phyloP scores from a whole-genome alignment of 2,888 invertebrate genomes.

The Philopedon plagiatum region DNA sequence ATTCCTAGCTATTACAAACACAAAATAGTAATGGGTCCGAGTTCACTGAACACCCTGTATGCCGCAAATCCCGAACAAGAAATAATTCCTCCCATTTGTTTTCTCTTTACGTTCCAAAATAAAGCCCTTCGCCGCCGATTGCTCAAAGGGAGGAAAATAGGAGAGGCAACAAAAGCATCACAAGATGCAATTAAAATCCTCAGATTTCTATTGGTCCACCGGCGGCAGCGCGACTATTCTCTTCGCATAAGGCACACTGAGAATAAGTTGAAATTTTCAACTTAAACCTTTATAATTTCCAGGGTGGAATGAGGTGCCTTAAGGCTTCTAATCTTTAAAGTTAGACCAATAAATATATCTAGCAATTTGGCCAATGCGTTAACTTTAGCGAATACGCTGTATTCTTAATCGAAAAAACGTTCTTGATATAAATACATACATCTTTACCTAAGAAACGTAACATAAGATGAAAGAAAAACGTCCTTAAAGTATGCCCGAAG shows the following conservation, averaged over 20 bases:
- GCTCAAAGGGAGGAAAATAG: slow-evolving; percentile 58
- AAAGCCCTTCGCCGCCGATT: slow-evolving; percentile 55
- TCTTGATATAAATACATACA: too few relatives aligned
- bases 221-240: slow-evolving; percentile 53
- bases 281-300: slow-evolving; percentile 33
- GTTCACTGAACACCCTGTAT: too few relatives aligned
- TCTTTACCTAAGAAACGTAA: too few relatives aligned
- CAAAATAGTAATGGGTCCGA: too few relatives aligned
- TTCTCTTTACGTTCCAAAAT: slow-evolving; percentile 33
- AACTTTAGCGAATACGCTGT: too few relatives aligned
- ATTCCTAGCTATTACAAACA: too few relatives aligned
- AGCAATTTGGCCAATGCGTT: too few relatives aligned
- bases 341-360: too few relatives aligned
- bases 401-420: too few relatives aligned
- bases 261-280: slow-evolving; percentile 60
- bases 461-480: too few relatives aligned
- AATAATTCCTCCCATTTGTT: neutral
- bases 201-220: slow-evolving; percentile 68
- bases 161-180: slow-evolving; percentile 69
- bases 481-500: too few relatives aligned
- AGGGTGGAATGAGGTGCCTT: neutral
- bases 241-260: slow-evolving; percentile 57
- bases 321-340: neutral
- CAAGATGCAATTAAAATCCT: slow-evolving; percentile 70
- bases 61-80: too few relatives aligned